Base-by-base conservation (phyloP, 2,888 invertebrate species). In the Apotomis turbidana region DNA sequence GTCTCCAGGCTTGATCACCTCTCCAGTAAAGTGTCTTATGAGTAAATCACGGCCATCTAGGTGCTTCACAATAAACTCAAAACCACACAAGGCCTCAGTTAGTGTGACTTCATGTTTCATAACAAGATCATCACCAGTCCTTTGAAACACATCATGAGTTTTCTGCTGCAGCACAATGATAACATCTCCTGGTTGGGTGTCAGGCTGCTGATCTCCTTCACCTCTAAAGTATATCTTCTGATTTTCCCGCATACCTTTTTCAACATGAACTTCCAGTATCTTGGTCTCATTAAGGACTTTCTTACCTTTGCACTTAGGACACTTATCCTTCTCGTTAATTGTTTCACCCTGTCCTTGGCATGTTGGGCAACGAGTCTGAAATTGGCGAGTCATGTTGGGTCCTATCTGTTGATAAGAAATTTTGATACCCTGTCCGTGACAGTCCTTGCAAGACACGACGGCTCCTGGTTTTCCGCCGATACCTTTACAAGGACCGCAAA, bases 81-180 rank as follows among this genome's bases (percentile, higher is more conserved):
- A 97, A 5, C 99, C 99, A 91, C 98, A 98, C 9, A 99, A 92
- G 12, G 99, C 97, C 87, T 99, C 98, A 3, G 97, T 97, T 67
- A 99, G 90, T 57, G 96, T 95, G 57, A 99, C 95, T 72, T 95
- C 95, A 82, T 96, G 95, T 76, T 95, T 95, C 90, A 97, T 95
- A 76, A 95, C 89, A 67, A 97, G 92, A 86, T 97, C 96, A 85
- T 96, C 95, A 67, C 96, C 96, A 73, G 95, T 95, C 76, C 99
- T 94, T 83, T 96, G 95, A 90, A 98, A 99, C 57, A 94, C 83
- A 5, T 96, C 95, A 90, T 99, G 98, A 8, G 95, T 94, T 83
- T 96, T 96, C 85, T 96, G 96, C 83, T 97, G 96, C 73, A 99
- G 90, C 57, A 98, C 95, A 81, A 98, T 97, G 68, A 98, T 95